Percentiles rank a stretch among this genome's conserved stretches.
These are phyloP conservation scores for Capromys pilorides DNA, from an alignment of 2,797 vertebrate genomes.

Conservation along the genomic window DNA sequence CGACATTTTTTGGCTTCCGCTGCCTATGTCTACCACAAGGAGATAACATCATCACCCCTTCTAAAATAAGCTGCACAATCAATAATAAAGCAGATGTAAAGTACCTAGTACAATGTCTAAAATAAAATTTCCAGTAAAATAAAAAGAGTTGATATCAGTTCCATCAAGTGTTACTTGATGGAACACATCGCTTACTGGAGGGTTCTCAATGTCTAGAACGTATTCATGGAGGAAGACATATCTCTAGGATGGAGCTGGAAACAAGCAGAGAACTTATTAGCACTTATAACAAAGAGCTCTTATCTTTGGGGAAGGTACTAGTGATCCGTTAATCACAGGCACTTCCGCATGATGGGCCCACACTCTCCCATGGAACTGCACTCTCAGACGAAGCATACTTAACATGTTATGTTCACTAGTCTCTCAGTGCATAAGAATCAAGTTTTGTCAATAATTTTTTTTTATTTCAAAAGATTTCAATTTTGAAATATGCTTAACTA, in stretches of 20 bases:
- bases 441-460: not conserved
- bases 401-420: not conserved
- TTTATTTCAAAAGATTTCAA: too few species aligned
- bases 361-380: not conserved
- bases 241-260: not conserved
- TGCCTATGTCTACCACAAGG: not conserved
- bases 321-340: too few species aligned
- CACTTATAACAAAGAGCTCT: not conserved
- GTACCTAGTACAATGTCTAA: not conserved
- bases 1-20: not conserved
- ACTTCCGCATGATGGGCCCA: not conserved
- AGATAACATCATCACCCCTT: not conserved
- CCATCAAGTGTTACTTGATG: not conserved
- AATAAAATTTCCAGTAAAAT: not conserved
- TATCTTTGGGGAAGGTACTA: not conserved
- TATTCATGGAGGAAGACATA: not conserved
- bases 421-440: not conserved
- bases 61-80: not conserved
- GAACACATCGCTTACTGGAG: not conserved
- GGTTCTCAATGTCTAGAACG: not conserved
- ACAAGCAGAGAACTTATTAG: not conserved
- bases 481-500: too few species aligned
- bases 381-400: not conserved
- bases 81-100: slow-evolving; percentile 5
- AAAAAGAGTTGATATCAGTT: not conserved